A percentile compares a stretch with the other conserved stretches of the same genome.
Evolutionary conservation across 1,140 invertebrate species (phyloP).

Genomic region (Eubasilissa regina): DNA sequence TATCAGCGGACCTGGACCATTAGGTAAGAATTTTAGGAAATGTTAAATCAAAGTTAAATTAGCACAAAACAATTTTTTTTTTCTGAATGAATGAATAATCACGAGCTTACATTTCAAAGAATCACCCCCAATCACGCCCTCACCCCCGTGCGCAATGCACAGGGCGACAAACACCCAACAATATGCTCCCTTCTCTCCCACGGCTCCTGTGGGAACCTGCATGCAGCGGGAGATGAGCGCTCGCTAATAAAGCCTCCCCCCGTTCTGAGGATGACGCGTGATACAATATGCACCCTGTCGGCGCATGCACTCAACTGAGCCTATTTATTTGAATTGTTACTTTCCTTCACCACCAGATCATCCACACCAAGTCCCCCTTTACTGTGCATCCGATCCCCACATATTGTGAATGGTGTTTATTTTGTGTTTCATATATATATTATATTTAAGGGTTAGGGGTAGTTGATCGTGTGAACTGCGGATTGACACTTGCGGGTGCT

Average conservation of each 20-base stretch:
- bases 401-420: constrained; percentile 37
- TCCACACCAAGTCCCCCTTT: background rate
- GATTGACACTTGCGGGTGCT: constrained; percentile 57
- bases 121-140: constrained; percentile 6
- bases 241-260: constrained; percentile 52
- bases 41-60: too few relatives aligned
- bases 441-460: constrained; percentile 37
- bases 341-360: constrained; percentile 9
- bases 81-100: constrained; percentile 16
- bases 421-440: constrained; percentile 41
- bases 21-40: too few relatives aligned
- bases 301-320: background rate
- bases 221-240: constrained; percentile 43
- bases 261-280: constrained; percentile 35
- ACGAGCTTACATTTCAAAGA: background rate
- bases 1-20: too few relatives aligned
- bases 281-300: constrained; percentile 55
- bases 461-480: constrained; percentile 56
- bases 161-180: constrained; percentile 15
- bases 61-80: too few relatives aligned
- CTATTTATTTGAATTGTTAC: constrained; percentile 25
- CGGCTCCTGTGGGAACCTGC: constrained; percentile 55
- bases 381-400: background rate
- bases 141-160: background rate
- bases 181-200: constrained; percentile 46